Evolutionary conservation across 2,113 vertebrate genomes (phyloP).

Genomic region (Mus pahari): DNA sequence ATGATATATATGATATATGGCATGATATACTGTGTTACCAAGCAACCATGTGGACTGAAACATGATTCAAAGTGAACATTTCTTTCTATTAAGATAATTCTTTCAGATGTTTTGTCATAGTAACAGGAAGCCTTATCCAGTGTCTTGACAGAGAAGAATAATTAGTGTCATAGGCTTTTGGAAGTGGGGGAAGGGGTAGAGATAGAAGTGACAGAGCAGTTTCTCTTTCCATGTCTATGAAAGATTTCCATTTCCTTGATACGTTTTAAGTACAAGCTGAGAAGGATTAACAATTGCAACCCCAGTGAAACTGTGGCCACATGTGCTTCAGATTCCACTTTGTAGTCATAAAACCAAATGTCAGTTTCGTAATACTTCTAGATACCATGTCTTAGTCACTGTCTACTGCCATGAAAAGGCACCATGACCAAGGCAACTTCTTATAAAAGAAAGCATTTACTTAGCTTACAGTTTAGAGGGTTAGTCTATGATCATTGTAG

Average conservation of each 20-base stretch:
- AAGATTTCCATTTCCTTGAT: constrained; percentile 21
- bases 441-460: neutral
- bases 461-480: neutral
- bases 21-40: neutral
- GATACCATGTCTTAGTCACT: neutral
- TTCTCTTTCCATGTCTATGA: constrained; percentile 39
- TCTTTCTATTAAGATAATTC: neutral
- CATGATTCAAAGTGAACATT: neutral
- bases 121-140: neutral
- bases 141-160: neutral
- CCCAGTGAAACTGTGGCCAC: neutral
- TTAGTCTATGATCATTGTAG: neutral
- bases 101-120: neutral
- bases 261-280: constrained; percentile 12
- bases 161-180: neutral
- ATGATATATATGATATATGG: no score
- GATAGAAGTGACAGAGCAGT: neutral
- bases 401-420: neutral
- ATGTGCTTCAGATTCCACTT: neutral
- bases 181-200: neutral
- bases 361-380: constrained; percentile 2
- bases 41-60: neutral
- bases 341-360: constrained; percentile 15
- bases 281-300: neutral
- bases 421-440: neutral